Evolutionary conservation across 2,797 vertebrate species (phyloP).

Genomic region (Discoglossus pictus): DNA sequence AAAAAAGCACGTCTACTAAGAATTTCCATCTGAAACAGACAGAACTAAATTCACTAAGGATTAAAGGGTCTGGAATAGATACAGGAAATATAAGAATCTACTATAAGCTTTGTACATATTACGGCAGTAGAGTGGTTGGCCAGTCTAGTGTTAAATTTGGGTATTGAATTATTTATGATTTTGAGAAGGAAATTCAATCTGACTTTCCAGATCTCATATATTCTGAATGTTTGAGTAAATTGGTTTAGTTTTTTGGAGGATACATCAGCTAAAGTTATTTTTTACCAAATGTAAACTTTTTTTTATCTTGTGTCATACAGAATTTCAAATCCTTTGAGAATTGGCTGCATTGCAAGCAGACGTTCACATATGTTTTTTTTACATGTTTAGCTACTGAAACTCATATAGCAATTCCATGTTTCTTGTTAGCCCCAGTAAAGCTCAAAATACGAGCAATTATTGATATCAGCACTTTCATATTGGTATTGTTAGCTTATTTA

Average conservation of each 20-base stretch:
- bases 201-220: conserved; percentile 5
- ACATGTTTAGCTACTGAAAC: no score
- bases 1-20: conserved; percentile 16
- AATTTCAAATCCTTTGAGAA: no score
- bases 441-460: no score
- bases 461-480: no score
- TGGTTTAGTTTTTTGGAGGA: not conserved
- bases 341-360: no score
- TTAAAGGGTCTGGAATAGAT: conserved; percentile 18
- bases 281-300: conserved; percentile 1
- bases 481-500: no score
- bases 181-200: conserved; percentile 12
- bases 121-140: conserved; percentile 3
- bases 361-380: no score
- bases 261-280: conserved; percentile 8
- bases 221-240: not conserved
- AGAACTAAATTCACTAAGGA: conserved; percentile 27
- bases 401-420: no score
- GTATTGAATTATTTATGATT: conserved; percentile 31
- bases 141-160: conserved; percentile 23
- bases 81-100: conserved; percentile 6
- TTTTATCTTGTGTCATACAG: no score
- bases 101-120: conserved; percentile 8
- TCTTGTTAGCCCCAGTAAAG: no score
- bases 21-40: conserved; percentile 21